phyloP scores from a whole-genome alignment of 1,140 invertebrate species.

The Drosophila pseudoobscura region DNA sequence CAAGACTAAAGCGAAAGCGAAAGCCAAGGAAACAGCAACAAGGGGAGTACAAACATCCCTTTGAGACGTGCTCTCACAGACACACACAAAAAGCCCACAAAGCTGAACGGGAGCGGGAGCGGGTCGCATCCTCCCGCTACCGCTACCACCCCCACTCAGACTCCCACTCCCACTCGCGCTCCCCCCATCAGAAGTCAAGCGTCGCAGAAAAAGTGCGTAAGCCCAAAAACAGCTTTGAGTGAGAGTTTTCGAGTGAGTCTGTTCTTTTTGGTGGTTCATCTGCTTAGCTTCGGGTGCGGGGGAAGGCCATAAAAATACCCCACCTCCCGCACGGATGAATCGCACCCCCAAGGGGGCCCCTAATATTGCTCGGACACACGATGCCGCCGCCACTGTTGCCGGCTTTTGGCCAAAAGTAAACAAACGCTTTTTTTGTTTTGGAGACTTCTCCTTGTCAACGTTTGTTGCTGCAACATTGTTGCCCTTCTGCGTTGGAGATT shows the following conservation, averaged over 20 bases:
- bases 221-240: conserved; percentile 52
- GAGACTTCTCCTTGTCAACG: conserved; percentile 60
- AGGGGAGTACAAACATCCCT: conserved; percentile 56
- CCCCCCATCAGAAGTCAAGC: conserved; percentile 48
- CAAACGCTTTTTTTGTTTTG: conserved; percentile 67
- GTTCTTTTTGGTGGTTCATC: conserved; percentile 26
- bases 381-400: conserved; percentile 60
- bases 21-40: conserved; percentile 30
- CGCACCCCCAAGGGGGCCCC: conserved; percentile 49
- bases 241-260: conserved; percentile 42
- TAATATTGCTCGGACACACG: conserved; percentile 38
- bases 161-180: not conserved
- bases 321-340: conserved; percentile 35
- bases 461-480: conserved; percentile 67
- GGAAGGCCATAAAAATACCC: conserved; percentile 58
- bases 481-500: conserved; percentile 29
- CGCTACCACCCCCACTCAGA: no score
- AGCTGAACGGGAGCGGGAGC: conserved; percentile 18
- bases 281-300: conserved; percentile 8
- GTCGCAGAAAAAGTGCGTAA: conserved; percentile 1
- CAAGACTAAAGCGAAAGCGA: conserved; percentile 36
- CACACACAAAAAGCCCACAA: conserved; percentile 16
- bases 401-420: conserved; percentile 64
- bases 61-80: conserved; percentile 41
- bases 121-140: conserved; percentile 18